Evolutionary conservation across 2,797 vertebrate genomes (phyloP).

Genomic region (Ctenopoma kingsleyae): DNA sequence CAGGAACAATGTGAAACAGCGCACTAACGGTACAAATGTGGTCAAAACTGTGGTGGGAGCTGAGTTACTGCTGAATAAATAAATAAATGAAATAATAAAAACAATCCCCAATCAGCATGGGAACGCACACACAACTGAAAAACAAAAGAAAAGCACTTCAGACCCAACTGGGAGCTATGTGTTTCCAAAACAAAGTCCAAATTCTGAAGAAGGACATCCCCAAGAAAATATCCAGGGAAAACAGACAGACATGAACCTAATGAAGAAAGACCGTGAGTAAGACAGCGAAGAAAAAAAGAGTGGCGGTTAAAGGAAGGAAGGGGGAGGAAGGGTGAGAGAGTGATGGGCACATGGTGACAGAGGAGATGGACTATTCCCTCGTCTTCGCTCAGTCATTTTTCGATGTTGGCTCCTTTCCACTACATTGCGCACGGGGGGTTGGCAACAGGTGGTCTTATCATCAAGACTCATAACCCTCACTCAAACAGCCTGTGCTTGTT

Average conservation of each 20-base stretch:
- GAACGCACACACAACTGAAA: constrained; percentile 26
- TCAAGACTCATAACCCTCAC: constrained; percentile 63
- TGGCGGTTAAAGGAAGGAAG: constrained; percentile 19
- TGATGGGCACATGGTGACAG: constrained; percentile 62
- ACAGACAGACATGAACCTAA: constrained; percentile 27
- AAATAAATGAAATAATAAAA: constrained; percentile 15
- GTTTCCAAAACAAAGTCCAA: constrained; percentile 18
- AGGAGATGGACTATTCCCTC: constrained; percentile 51
- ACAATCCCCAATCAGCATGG: background rate
- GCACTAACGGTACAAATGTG: constrained; percentile 3
- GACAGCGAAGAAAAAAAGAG: constrained; percentile 32
- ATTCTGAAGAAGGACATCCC: constrained; percentile 11
- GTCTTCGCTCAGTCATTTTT: constrained; percentile 47
- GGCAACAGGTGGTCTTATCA: constrained; percentile 73
- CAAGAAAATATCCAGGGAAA: constrained; percentile 15
- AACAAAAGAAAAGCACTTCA: constrained; percentile 22
- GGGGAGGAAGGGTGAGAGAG: constrained; percentile 33
- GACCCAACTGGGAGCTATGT: constrained; percentile 13
- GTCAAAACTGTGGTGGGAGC: background rate
- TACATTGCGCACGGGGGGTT: constrained; percentile 44
- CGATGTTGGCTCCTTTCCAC: constrained; percentile 39
- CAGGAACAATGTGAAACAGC: background rate
- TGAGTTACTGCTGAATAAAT: background rate
- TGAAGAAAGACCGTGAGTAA: constrained; percentile 35
- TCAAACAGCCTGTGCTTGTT: constrained; percentile 47